phyloP scores from a whole-genome alignment of 2,113 vertebrate species.

The Gymnobelideus leadbeateri region DNA sequence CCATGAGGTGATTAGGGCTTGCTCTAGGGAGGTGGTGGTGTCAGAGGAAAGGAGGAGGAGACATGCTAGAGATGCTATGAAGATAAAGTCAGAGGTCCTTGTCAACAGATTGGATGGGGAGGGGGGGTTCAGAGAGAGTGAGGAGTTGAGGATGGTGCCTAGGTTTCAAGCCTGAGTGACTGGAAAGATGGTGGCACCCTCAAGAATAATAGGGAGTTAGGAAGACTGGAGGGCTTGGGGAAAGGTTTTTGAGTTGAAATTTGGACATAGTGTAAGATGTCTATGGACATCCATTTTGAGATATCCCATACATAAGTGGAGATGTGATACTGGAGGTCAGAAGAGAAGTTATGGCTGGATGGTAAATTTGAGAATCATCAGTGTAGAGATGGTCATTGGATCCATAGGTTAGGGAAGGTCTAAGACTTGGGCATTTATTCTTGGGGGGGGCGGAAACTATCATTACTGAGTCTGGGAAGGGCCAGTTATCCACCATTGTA shows the following conservation, averaged over 20 bases:
- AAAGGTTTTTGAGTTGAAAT: neutral
- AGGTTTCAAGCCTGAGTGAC: too few species aligned
- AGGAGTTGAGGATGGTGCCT: neutral
- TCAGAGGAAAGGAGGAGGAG: neutral
- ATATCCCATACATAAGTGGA: neutral
- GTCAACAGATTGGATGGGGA: neutral
- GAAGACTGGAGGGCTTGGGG: too few species aligned
- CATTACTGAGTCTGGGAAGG: neutral
- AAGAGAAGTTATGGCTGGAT: neutral
- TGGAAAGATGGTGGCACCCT: neutral
- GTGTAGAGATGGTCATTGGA: neutral
- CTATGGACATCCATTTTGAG: neutral
- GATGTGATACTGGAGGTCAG: neutral
- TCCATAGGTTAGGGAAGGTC: neutral
- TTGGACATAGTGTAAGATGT: neutral
- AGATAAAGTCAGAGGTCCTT: neutral
- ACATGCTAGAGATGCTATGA: neutral
- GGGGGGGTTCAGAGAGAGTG: neutral
- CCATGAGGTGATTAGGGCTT: neutral
- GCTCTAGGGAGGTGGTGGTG: neutral
- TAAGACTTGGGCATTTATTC: neutral
- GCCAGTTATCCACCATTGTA: neutral
- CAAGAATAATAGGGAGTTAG: neutral
- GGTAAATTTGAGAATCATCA: neutral
- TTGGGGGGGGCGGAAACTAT: neutral